Conservation (phyloP, 1,140 invertebrate genomes). For the Gonatopus flavifemur region DNA sequence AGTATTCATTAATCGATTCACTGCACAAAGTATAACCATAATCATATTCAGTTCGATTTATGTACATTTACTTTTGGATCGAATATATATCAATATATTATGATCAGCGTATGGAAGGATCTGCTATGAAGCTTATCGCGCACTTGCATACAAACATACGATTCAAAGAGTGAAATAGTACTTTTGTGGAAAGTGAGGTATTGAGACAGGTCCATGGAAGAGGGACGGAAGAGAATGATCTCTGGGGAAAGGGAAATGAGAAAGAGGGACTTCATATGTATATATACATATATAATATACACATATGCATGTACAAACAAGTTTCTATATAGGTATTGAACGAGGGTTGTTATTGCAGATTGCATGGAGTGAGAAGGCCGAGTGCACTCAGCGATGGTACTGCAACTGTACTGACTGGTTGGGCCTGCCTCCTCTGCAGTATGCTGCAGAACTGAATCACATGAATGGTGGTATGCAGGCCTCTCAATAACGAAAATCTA, state of each 20-base stretch:
- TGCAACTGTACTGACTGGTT: slow-evolving; percentile 20
- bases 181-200: slow-evolving; percentile 29
- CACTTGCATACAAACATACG: not conserved
- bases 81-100: no score
- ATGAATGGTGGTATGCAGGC: slow-evolving; percentile 37
- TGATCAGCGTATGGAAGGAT: no score
- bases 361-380: slow-evolving; percentile 39
- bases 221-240: not conserved
- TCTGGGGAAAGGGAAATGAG: slow-evolving; percentile 9
- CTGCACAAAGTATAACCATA: no score
- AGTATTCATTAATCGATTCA: no score
- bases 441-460: no score
- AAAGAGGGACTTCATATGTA: slow-evolving; percentile 12
- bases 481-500: slow-evolving; percentile 51
- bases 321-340: slow-evolving; percentile 23
- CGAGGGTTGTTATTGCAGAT: slow-evolving; percentile 51
- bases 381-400: slow-evolving; percentile 39
- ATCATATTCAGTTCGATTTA: no score
- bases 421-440: slow-evolving; percentile 14
- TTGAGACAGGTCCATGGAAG: slow-evolving; percentile 12
- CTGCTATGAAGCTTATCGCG: no score
- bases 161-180: slow-evolving; percentile 20
- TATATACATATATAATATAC: slow-evolving; percentile 4
- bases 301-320: not conserved
- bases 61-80: no score